Evolutionary conservation across 2,888 invertebrate species (phyloP), one percentile per base, ranked within the genome.

Genomic region (Sepiola atlantica): DNA sequence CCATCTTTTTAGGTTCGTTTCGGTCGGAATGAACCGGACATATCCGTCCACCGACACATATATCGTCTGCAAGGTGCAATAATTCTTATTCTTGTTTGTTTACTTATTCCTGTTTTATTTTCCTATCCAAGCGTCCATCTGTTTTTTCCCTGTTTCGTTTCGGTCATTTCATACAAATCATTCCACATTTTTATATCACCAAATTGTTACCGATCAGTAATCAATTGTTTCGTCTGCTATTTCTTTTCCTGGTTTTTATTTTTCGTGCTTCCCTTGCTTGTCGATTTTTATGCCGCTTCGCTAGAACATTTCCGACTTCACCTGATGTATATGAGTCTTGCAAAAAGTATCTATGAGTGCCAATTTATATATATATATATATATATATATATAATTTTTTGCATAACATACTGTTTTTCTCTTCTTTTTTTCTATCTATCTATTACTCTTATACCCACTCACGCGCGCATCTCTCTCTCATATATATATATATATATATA

Each of bases 131-230:
- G 45, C 45, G 8, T 45, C 8, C 45, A 45, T 45, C 45, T 45
- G 45, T 45, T 8, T 45, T 45, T 8, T 45, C 45, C 45, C 8
- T 8, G 45, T 77, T 77, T 77, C 32, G 77, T 77, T 77, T 77
- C 77, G 77, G 77, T n/a, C 77, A 77, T 77, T 77, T 77, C 77
- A 77, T 77, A 77, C 77, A 77, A 77, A 77, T 77, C 77, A 77
- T 77, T 77, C 32, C 77, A 77, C 77, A 77, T 77, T 77, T 77
- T 77, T 77, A 77, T 77, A 77, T 77, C 77, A 77, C 77, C 77
- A 77, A 77, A 77, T 77, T 77, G 77, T 77, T 77, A 77, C 77
- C 77, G 77, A 77, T 77, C 77, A 77, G 77, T 77, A 77, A 77
- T 77, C 77, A 77, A n/a, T 77, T 77, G 77, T 77, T 77, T 77